phyloP scores from a whole-genome alignment of 1,140 invertebrate genomes.

The Triops cancriformis region DNA sequence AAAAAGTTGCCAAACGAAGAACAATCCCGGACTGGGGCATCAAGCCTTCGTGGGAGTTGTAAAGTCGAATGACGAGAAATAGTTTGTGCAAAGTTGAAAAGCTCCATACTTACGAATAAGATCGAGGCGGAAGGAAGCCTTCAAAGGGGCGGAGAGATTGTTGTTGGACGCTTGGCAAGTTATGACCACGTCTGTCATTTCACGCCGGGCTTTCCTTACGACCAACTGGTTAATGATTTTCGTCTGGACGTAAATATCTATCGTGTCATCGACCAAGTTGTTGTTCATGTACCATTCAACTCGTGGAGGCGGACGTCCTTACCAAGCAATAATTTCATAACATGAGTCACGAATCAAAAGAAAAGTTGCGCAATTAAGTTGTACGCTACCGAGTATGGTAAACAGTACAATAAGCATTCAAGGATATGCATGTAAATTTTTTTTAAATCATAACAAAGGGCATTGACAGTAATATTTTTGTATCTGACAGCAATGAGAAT shows the following conservation, averaged over 20 bases:
- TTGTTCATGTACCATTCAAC: neutral
- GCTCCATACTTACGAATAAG: neutral
- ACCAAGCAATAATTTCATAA: neutral
- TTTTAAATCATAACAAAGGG: too few species aligned
- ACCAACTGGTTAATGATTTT: neutral
- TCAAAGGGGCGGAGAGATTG: neutral
- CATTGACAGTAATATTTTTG: too few species aligned
- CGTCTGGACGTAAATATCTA: constrained; percentile 1
- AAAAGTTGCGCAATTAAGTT: too few species aligned
- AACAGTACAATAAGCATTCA: too few species aligned
- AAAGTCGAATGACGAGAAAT: neutral
- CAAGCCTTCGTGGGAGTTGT: neutral
- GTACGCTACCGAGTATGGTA: too few species aligned
- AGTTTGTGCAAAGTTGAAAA: neutral
- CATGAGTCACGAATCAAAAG: neutral
- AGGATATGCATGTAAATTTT: too few species aligned
- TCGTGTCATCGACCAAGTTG: neutral
- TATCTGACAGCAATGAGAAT: too few species aligned
- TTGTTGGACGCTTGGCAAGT: constrained; percentile 9
- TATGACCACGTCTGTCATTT: neutral
- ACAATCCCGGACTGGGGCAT: neutral
- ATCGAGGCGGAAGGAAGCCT: neutral
- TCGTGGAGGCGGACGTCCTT: neutral
- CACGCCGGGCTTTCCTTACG: neutral
- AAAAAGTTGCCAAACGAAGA: neutral